Percentiles rank a stretch among this genome's conserved stretches.
Evolutionary conservation across 2,113 vertebrate species (phyloP).

Genomic region (Sapayoa aenigma): DNA sequence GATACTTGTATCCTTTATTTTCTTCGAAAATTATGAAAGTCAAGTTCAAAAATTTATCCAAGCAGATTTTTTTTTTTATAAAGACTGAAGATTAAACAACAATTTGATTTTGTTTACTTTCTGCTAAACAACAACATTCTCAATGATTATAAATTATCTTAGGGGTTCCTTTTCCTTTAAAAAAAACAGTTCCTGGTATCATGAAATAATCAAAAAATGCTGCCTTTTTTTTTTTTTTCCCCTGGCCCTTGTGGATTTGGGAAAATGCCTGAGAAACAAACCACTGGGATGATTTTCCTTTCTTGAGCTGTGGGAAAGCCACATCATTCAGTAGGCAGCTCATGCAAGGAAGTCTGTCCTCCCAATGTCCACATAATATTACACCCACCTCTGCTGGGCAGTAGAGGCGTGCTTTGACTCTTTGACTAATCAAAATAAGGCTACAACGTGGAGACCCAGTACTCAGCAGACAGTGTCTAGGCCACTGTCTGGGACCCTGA

Average conservation of each 20-base stretch:
- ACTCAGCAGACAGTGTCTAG: not conserved
- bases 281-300: not conserved
- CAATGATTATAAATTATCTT: not conserved
- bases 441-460: accelerated
- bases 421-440: not conserved
- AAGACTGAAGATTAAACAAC: not conserved
- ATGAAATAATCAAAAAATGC: not conserved
- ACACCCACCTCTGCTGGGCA: not conserved
- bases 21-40: not conserved
- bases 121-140: not conserved
- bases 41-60: not conserved
- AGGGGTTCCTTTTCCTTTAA: not conserved
- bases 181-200: not conserved
- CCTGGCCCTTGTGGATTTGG: not conserved
- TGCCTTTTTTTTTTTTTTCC: not conserved
- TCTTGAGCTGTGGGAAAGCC: not conserved
- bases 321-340: not conserved
- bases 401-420: no score
- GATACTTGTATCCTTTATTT: not conserved
- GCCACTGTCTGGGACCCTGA: not conserved
- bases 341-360: not conserved
- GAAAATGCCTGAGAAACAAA: not conserved
- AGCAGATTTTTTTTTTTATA: not conserved
- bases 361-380: not conserved
- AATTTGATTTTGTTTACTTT: not conserved